These are phyloP conservation scores for Anguilla obscura DNA, from an alignment of 2,797 vertebrate genomes.

Conservation along the genomic window DNA sequence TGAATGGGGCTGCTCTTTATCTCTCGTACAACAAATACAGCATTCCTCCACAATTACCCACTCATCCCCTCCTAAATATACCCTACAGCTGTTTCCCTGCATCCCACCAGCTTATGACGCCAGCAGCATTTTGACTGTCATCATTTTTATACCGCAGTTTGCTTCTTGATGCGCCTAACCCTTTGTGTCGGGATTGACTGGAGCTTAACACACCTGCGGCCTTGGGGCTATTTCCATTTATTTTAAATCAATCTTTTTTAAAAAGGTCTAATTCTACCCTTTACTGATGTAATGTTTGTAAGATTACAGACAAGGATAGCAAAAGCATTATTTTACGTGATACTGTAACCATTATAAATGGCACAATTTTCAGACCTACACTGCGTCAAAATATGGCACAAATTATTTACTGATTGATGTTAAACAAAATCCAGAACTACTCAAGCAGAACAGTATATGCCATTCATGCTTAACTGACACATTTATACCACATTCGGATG, in stretches of 20 bases:
- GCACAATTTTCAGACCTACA: neutral
- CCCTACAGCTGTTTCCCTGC: conserved; percentile 1
- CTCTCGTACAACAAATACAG: neutral
- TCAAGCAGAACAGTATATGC: neutral
- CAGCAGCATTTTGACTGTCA: neutral
- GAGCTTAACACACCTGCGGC: conserved; percentile 7
- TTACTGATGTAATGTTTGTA: neutral
- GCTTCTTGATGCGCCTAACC: neutral
- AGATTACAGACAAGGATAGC: neutral
- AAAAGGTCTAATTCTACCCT: neutral
- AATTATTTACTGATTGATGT: neutral
- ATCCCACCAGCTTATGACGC: neutral
- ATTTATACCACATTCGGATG: neutral
- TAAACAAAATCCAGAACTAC: neutral
- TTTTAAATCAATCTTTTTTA: neutral
- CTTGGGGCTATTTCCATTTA: neutral
- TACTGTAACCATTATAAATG: neutral
- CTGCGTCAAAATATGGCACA: neutral
- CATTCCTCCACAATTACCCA: conserved; percentile 6
- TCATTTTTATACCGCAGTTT: neutral
- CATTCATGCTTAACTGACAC: neutral
- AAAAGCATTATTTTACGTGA: neutral
- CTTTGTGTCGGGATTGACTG: neutral
- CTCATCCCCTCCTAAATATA: neutral
- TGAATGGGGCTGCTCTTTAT: conserved; percentile 4